Base-by-base conservation (phyloP, 1,140 invertebrate genomes). In the Pachyrhynchus sulphureomaculatus region DNA sequence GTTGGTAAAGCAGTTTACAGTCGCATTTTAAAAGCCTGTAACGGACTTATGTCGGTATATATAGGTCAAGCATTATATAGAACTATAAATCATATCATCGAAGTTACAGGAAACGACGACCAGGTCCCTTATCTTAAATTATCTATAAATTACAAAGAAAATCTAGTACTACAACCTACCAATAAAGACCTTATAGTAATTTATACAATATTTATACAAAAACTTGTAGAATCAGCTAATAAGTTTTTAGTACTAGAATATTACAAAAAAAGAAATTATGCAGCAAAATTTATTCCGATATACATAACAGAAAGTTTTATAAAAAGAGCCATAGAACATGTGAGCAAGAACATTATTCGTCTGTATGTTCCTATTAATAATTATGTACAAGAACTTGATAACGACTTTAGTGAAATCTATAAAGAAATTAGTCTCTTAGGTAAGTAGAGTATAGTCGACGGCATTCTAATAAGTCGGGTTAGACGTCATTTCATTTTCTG, bases 71-170 rank as follows among this genome's bases (percentile, higher is more conserved):
- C 77, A 15, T 77, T 84, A 36, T 77, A 79, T 32, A 71, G 77
- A 2, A 84, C 81, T 1, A 79, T 85, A 4, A 70, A 81, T 13
- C 74, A 84, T 56, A 67, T 85, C 18, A 68, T 82, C 6, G 67
- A 75, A 2, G 65, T 82, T 2, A 78, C 83, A 24, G 65, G 65
- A 0, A 68, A 79, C 36, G 64, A 66, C 2, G 56, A 71, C 1
- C 68, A 66, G 1, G 76, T 83, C 17, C 84, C 84, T 2, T 75
- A 78, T 54, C 68, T 86, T 3, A 76, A 78, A 55, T 17, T 86
- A 6, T 72, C 76, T 24, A 68, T 83, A 52, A 73, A 76, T 67
- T 82, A 79, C 67, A 72, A 80, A 42, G 74, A 76, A 15, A 78
- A 79, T 54, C 77, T 84, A 59, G 61, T 74, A 41, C 75, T 82